Evolutionary conservation across 2,113 vertebrate species (phyloP).

Genomic region (Chaetops frenatus): DNA sequence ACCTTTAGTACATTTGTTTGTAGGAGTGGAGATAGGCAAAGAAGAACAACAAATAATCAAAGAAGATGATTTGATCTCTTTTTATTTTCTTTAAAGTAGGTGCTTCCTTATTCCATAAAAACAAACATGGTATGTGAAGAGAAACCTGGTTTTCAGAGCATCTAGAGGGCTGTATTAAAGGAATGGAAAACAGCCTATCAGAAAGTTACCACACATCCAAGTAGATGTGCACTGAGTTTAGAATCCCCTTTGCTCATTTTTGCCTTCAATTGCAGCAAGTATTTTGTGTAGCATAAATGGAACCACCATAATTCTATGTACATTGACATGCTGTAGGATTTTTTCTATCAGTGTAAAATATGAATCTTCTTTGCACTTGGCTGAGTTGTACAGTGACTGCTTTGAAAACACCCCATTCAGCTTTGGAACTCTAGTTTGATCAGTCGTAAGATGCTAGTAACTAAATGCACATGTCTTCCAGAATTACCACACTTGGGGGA

Average conservation of each 20-base stretch:
- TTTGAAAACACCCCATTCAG: neutral
- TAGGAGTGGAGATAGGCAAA: neutral
- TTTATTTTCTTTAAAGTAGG: neutral
- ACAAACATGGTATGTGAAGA: neutral
- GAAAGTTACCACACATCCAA: neutral
- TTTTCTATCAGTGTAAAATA: neutral
- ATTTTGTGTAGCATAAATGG: neutral
- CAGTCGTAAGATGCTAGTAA: rapidly evolving
- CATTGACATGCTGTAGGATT: neutral
- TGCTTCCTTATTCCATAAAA: neutral
- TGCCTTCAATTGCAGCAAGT: neutral
- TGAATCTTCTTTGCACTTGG: neutral
- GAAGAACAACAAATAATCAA: neutral
- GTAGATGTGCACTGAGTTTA: neutral
- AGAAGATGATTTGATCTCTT: neutral
- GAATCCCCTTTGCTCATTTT: neutral
- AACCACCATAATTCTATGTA: neutral
- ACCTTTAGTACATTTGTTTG: neutral
- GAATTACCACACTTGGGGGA: neutral
- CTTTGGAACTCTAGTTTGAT: neutral
- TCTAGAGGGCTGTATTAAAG: neutral
- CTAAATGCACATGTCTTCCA: neutral
- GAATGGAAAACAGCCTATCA: neutral
- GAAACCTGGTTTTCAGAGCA: neutral
- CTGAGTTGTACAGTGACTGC: neutral